Evolutionary conservation across 2,888 invertebrate genomes (phyloP).

Genomic region (Chaetogeoica ovagalla): DNA sequence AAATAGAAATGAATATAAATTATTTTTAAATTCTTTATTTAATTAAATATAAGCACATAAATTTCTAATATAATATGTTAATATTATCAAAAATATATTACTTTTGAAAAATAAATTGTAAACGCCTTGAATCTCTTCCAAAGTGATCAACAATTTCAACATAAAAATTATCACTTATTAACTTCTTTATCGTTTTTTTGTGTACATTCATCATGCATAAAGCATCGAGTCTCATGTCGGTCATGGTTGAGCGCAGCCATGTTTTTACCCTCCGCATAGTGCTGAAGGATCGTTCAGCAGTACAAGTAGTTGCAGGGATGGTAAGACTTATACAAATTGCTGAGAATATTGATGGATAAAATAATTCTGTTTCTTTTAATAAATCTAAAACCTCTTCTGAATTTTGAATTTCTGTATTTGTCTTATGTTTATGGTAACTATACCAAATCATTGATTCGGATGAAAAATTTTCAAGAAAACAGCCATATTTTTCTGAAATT

Average conservation of each 20-base stretch:
- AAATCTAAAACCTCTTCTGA: background rate
- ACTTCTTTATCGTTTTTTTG: background rate
- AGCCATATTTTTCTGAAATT: background rate
- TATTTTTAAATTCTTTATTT: background rate
- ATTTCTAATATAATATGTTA: no score
- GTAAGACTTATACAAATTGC: no score
- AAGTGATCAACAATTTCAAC: slow-evolving; percentile 4
- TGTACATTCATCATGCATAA: background rate
- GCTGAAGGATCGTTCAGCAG: background rate
- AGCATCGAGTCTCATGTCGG: background rate
- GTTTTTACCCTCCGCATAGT: background rate
- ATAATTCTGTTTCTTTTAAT: background rate
- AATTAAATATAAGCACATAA: no score
- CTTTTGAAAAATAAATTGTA: background rate
- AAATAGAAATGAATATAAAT: no score
- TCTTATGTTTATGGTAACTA: background rate
- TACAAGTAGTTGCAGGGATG: background rate
- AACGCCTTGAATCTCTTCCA: background rate
- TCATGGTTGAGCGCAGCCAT: background rate
- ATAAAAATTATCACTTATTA: background rate
- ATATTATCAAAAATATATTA: background rate
- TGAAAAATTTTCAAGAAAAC: background rate
- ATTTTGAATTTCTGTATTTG: background rate
- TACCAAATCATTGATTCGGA: background rate
- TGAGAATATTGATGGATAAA: no score